phyloP scores from a whole-genome alignment of 2,113 vertebrate genomes.

The Cyprinodon tularosa region DNA sequence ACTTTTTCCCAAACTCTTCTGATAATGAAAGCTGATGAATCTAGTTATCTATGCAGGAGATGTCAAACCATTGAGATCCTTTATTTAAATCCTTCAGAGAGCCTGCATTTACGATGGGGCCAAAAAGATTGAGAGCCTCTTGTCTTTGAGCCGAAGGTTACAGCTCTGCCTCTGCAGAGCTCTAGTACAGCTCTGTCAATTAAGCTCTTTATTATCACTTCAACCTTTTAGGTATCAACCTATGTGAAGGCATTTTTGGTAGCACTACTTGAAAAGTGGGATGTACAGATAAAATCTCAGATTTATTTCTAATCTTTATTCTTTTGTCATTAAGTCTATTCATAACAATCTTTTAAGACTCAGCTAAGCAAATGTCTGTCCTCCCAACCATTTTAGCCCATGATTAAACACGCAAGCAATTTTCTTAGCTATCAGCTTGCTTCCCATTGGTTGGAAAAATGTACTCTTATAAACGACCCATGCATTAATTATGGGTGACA shows the following conservation, averaged over 20 bases:
- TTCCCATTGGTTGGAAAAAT: slow-evolving; percentile 58
- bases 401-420: slow-evolving; percentile 73
- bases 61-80: slow-evolving; percentile 39
- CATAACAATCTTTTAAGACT: slow-evolving; percentile 61
- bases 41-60: slow-evolving; percentile 8
- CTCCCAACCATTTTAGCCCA: slow-evolving; percentile 61
- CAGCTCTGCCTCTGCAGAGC: slow-evolving; percentile 57
- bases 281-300: slow-evolving; percentile 31
- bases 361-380: slow-evolving; percentile 39
- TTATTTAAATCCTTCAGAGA: slow-evolving; percentile 60
- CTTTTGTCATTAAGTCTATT: slow-evolving; percentile 42
- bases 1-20: slow-evolving; percentile 20
- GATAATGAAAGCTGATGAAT: slow-evolving; percentile 13
- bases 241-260: slow-evolving; percentile 71
- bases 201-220: slow-evolving; percentile 65
- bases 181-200: slow-evolving; percentile 59
- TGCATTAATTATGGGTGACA: slow-evolving; percentile 56
- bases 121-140: slow-evolving; percentile 38
- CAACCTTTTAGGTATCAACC: slow-evolving; percentile 55
- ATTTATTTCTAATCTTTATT: slow-evolving; percentile 37
- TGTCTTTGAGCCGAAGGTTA: slow-evolving; percentile 47
- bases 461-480: slow-evolving; percentile 57
- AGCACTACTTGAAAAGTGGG: slow-evolving; percentile 49
- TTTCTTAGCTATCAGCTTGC: slow-evolving; percentile 61
- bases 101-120: slow-evolving; percentile 43